phyloP scores from a whole-genome alignment of 2,113 vertebrate genomes.

The Chamaea fasciata region DNA sequence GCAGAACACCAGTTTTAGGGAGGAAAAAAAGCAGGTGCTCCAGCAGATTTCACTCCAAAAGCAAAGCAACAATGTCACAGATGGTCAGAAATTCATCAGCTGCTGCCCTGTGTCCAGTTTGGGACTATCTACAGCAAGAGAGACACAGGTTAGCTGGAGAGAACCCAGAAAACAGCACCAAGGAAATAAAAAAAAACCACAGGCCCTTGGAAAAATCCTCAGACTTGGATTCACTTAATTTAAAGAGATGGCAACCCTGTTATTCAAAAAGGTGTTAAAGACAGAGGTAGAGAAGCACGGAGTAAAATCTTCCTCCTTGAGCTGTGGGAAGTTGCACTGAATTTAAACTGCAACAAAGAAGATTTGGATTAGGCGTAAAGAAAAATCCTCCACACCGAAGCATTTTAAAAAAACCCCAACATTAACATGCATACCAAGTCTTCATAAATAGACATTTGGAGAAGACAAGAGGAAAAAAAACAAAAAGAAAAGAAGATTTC shows the following conservation, averaged over 20 bases:
- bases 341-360: background rate
- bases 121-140: background rate
- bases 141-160: background rate
- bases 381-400: background rate
- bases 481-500: background rate
- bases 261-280: background rate
- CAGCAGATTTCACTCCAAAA: background rate
- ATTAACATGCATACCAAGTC: background rate
- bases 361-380: background rate
- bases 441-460: background rate
- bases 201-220: background rate
- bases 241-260: background rate
- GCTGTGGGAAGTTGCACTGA: background rate
- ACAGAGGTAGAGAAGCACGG: background rate
- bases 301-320: background rate
- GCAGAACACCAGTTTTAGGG: background rate
- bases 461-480: background rate
- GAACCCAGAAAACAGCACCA: background rate
- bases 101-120: background rate
- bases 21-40: background rate
- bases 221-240: background rate
- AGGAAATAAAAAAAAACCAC: background rate
- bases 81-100: background rate
- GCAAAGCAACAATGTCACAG: background rate
- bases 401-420: background rate